phyloP scores from a whole-genome alignment of 2,797 vertebrate species.

The Heterohyrax brucei region DNA sequence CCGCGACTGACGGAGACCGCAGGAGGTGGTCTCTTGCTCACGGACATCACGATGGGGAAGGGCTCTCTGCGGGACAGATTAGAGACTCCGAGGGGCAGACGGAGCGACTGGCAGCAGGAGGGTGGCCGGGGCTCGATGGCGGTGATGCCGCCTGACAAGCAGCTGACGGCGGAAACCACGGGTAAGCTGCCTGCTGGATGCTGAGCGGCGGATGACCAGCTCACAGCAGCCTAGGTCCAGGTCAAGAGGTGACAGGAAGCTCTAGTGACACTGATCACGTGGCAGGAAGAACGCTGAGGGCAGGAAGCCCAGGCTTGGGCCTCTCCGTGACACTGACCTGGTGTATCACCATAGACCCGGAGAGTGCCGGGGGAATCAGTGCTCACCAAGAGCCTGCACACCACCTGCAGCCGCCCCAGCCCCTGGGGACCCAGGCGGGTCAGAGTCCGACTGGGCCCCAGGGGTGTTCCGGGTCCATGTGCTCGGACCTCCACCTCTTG shows the following conservation, averaged over 20 bases:
- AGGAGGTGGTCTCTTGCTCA: neutral
- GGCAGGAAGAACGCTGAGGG: constrained; percentile 13
- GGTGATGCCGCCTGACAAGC: constrained; percentile 34
- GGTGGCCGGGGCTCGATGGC: neutral
- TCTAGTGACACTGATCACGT: neutral
- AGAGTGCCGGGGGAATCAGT: no score
- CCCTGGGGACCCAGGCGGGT: neutral
- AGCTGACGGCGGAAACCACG: constrained; percentile 64
- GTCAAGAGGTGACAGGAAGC: constrained; percentile 34
- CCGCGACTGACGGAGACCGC: no score
- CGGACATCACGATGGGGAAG: neutral
- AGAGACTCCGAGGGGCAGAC: constrained; percentile 60
- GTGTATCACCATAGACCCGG: constrained; percentile 49
- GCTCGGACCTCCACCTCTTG: neutral
- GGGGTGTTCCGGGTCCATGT: neutral
- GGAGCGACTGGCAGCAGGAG: constrained; percentile 40
- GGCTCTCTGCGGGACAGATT: constrained; percentile 14
- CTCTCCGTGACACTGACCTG: neutral
- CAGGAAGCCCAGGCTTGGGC: neutral
- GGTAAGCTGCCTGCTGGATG: constrained; percentile 11
- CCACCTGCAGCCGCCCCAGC: no score
- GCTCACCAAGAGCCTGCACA: no score
- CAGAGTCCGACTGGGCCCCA: neutral
- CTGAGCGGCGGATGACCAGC: neutral
- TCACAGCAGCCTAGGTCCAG: neutral